Evolutionary conservation across 1,140 invertebrate genomes (phyloP), one percentile per base, ranked within the genome.

Genomic region (Ceratosolen solmsi): DNA sequence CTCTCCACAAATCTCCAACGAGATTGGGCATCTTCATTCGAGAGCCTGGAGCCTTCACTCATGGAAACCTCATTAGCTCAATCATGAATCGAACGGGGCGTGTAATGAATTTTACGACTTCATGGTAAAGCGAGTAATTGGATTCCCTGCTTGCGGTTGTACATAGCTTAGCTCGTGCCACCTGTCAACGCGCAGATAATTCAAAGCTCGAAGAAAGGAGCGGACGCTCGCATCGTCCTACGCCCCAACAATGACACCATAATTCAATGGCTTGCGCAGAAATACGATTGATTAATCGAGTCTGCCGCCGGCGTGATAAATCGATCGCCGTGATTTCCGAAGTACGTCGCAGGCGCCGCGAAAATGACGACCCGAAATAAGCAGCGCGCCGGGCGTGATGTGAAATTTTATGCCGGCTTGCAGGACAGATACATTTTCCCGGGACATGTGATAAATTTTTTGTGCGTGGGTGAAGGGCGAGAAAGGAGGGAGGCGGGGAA

Each of bases 201-300:
- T 80, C 78, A 60, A 36, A 54, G 9, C 11, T 60, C 0, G 46
- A 72, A 79, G 78, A 58, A 79, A 54, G 33, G 30, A 46, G 25
- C 30, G 78, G 46, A 33, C 9, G 68, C 27, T 33, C 3, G 46
- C 17, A 51, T 15, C 25, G 36, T 17, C 17, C 15, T 9, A 8
- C n/a, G 17, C 17, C 63, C 13, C 51, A 41, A 80, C 78, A 80
- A 73, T 25, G 71, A 74, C 51, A 15, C 22, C 17, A 60, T 74
- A 74, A 80, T 65, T 80, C 71, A 80, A 20, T 13, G n/a, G 38
- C 20, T 46, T 0, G 1, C 3, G 54, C 51, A 33, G 22, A 72
- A 41, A 73, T 56, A 25, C 71, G 41, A 74, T 65, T 80, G 79
- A 80, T 80, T 80, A 80, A 80, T 80, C 71, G 79, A 36, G 17